Evolutionary conservation across 2,888 invertebrate genomes (phyloP), one percentile per base, ranked within the genome.

Genomic region (Amphipoea oculea): DNA sequence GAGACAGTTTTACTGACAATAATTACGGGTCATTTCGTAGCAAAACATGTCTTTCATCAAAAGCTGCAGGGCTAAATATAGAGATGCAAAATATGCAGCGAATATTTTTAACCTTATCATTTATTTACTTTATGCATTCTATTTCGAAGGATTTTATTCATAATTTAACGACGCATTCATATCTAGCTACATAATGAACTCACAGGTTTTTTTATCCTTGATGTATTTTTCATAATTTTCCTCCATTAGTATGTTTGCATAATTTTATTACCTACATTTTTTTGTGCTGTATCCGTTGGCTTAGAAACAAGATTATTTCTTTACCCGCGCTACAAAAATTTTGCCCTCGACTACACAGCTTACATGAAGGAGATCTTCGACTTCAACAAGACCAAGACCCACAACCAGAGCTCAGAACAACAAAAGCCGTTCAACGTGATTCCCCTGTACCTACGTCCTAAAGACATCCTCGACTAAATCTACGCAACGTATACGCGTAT

Each of bases 361-460:
- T 97, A 98, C 85, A 99, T 99, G 99, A 99, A 99, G 95, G 98
- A 98, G 90, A 99, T 99, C 87, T 99, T 99, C 95, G 99, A 99
- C 97, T 99, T 99, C 95, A 94, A 95, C 68, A 97, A 98, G 92
- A 97, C 99, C 79, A 98, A 97, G 91, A 95, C 96, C 0, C 97
- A 99, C 77, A 97, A 99, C 42, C 97, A 98, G 78, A 98, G 98
- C 62, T 97, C 97, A 14, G 95, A 97, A 20, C 97, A 97, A 20
- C 97, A 98, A 80, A 97, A 98, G 73, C 98, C 98, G 0, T 98
- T 99, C 92, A 98, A 98, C 91, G 97, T 99, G 86, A 62, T 57
- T 57, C 23, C 51, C 54, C 23, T 57, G 9, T 57, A n/a, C n/a
- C n/a, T n/a, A 23, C 0, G 23, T 57, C 23, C 57, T 57, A 57